Percentiles rank a stretch among this genome's conserved stretches.
Conservation (phyloP, 2,113 vertebrate genomes). For the Caretta caretta region DNA sequence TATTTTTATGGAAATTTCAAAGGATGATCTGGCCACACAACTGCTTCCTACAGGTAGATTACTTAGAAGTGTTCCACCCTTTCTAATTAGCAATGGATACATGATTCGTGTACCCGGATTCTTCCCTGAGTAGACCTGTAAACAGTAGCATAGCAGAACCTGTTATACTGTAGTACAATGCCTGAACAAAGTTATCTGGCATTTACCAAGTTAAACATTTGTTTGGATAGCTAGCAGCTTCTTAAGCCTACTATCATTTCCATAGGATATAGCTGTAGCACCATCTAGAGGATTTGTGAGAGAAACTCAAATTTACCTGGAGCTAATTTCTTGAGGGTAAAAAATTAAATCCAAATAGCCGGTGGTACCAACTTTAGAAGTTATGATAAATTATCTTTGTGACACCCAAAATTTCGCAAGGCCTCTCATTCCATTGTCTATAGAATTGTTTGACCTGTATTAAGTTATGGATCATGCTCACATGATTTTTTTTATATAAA, state of each 20-base stretch:
- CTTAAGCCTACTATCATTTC: neutral
- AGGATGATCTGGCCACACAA: neutral
- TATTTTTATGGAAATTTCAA: neutral
- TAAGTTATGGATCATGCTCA: neutral
- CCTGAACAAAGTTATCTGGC: neutral
- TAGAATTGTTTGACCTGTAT: neutral
- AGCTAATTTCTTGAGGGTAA: neutral
- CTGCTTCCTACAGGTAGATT: conserved; percentile 16
- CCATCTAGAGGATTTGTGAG: conserved; percentile 78
- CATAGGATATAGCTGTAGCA: conserved; percentile 63
- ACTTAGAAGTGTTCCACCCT: neutral
- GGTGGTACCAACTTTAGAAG: neutral
- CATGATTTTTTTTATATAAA: neutral
- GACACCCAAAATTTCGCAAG: accelerated
- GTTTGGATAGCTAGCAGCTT: neutral
- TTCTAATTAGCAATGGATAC: conserved; percentile 19
- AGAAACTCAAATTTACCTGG: conserved; percentile 39
- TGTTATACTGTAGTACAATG: neutral
- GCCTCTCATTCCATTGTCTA: neutral
- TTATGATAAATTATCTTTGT: neutral
- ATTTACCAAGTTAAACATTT: conserved; percentile 49
- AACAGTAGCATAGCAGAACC: conserved; percentile 4
- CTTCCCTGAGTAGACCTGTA: conserved; percentile 12
- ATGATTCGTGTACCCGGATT: neutral
- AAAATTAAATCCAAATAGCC: neutral